Conservation (phyloP, 2,797 vertebrate genomes). For the Callimico goeldii region DNA sequence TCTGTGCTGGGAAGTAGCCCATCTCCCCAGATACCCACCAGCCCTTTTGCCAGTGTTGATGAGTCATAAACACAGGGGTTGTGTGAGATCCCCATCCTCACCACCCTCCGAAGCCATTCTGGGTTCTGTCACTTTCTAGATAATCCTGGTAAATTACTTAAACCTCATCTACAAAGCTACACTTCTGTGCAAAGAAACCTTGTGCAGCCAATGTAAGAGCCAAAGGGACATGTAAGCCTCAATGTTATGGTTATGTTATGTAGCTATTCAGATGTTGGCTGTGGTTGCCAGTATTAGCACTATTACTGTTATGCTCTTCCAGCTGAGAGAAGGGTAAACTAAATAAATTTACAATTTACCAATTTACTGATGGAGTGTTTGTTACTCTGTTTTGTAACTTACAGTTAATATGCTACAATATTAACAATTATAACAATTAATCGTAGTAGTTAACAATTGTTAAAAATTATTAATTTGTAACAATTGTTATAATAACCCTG, state of each 20-base stretch:
- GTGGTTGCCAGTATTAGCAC: not conserved
- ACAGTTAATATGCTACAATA: not conserved
- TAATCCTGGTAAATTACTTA: not conserved
- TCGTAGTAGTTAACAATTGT: no score
- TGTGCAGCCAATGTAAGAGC: not conserved
- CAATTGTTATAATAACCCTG: no score
- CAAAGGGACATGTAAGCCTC: not conserved
- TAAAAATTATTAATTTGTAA: no score
- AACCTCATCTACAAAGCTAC: not conserved
- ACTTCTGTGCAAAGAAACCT: not conserved
- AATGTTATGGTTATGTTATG: not conserved
- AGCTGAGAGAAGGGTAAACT: not conserved
- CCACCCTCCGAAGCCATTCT: not conserved
- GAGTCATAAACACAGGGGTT: not conserved
- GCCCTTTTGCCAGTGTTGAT: not conserved
- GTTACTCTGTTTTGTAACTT: not conserved
- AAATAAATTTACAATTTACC: not conserved
- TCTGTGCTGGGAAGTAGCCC: not conserved
- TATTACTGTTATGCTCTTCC: not conserved
- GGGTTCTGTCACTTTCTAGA: not conserved
- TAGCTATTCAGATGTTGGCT: not conserved
- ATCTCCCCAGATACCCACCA: not conserved
- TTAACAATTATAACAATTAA: no score
- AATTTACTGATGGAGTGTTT: not conserved
- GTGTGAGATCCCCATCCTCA: not conserved